Conservation (phyloP, 35 echinoderm and acorn worm genomes). For the Amphiura filiformis region DNA sequence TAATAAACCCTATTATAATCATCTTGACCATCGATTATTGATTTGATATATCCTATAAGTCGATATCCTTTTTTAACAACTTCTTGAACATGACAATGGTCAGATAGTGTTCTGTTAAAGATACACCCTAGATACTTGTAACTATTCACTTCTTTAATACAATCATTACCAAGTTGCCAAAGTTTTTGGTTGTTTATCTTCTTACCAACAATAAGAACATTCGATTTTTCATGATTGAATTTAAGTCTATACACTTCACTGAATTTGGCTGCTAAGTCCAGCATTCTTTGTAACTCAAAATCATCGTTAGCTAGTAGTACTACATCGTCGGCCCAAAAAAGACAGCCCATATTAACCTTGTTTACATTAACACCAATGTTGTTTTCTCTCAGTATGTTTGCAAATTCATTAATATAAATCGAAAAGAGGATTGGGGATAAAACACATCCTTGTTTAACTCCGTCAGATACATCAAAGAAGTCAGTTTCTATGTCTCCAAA, state of each 20-base stretch:
- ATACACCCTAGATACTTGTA: not conserved
- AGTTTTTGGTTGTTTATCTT: not conserved
- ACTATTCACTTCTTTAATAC: not conserved
- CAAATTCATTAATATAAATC: not conserved
- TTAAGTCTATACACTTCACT: not conserved
- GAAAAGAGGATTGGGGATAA: not conserved
- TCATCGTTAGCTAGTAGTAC: not conserved
- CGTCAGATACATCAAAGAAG: not conserved
- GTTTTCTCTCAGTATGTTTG: not conserved
- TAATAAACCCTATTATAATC: constrained; percentile 12
- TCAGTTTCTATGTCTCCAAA: not conserved
- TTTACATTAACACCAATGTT: not conserved
- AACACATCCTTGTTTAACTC: constrained; percentile 6
- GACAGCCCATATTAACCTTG: not conserved
- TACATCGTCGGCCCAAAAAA: constrained; percentile 4
- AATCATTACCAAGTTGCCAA: not conserved
- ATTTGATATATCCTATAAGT: not conserved
- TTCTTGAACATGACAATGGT: not conserved
- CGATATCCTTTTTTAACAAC: not conserved
- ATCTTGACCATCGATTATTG: not conserved
- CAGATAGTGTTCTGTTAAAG: not conserved
- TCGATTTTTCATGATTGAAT: not conserved
- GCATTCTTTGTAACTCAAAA: not conserved
- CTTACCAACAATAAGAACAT: constrained; percentile 7
- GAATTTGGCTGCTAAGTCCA: not conserved